These are phyloP conservation scores for Poecilia latipinna DNA, from an alignment of 2,113 vertebrate genomes.

Conservation along the genomic window DNA sequence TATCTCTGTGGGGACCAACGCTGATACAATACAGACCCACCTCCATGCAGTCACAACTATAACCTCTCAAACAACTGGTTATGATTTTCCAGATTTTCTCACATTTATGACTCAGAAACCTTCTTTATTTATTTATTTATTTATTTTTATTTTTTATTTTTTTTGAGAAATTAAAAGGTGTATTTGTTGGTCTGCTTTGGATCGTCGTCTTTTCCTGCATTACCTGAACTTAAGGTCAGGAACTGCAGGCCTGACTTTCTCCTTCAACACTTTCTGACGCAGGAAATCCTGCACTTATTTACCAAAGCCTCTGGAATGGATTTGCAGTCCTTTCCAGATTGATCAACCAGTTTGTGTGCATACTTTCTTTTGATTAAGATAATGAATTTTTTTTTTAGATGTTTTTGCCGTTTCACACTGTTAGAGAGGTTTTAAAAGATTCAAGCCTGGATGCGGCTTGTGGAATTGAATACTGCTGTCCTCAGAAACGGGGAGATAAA, in stretches of 20 bases:
- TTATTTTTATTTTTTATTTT: too few relatives aligned
- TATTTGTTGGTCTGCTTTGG: neutral
- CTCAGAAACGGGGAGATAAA: neutral
- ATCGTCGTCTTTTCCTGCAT: too few relatives aligned
- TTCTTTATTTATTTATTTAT: neutral
- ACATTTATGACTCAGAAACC: neutral
- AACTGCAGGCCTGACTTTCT: neutral
- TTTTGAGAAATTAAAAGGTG: neutral
- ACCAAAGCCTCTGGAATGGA: neutral
- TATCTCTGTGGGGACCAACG: neutral
- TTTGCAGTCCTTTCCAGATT: neutral
- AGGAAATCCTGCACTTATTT: neutral
- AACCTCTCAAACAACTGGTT: neutral
- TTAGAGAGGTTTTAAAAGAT: too few relatives aligned
- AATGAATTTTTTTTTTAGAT: neutral
- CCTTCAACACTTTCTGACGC: neutral
- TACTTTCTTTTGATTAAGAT: neutral
- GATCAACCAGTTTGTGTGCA: neutral
- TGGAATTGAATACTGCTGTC: neutral
- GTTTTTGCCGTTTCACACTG: too few relatives aligned
- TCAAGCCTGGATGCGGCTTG: neutral
- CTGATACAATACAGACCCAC: neutral
- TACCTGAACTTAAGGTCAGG: neutral
- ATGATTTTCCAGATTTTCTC: neutral
- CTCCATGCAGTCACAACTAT: neutral